Evolutionary conservation across 2,888 invertebrate species (phyloP), one percentile per base, ranked within the genome.

Genomic region (Helleia helle): DNA sequence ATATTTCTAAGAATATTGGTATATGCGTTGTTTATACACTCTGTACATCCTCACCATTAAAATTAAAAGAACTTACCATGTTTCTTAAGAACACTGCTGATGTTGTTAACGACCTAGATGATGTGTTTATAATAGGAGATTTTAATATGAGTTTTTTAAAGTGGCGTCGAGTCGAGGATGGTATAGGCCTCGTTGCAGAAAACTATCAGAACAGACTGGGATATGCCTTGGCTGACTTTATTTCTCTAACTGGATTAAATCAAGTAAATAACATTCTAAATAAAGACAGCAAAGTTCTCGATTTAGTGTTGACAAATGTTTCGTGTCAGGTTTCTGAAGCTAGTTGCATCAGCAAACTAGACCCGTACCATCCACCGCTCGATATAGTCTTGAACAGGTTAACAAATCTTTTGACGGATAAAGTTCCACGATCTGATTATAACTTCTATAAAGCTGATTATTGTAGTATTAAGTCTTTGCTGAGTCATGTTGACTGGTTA

Each of bases 131-230:
- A 7, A 12, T 34, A 11, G 22, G 34, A 3, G 34, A 34, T 34
- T 34, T 34, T 12, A 34, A 34, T 12, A 22, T 22, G 12, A 12
- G 34, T 22, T n/a, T n/a, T n/a, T n/a, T n/a, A n/a, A n/a, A n/a
- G n/a, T n/a, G n/a, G n/a, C n/a, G n/a, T n/a, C n/a, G n/a, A n/a
- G n/a, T n/a, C n/a, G n/a, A n/a, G n/a, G n/a, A n/a, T n/a, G n/a
- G n/a, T n/a, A n/a, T n/a, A n/a, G n/a, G n/a, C n/a, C n/a, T n/a
- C n/a, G n/a, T n/a, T n/a, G n/a, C n/a, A n/a, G n/a, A n/a, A n/a
- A 6, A 11, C 12, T 11, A 22, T 5, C 12, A 11, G 8, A 12
- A 12, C 8, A 22, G 12, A 1, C 8, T 22, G 2, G 34, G 7
- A 2, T 12, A 8, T 6, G 22, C 22, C 2, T 12, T 34, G 2